Base-by-base conservation (phyloP, 1,140 invertebrate species). In the Kradibia gibbosae region DNA sequence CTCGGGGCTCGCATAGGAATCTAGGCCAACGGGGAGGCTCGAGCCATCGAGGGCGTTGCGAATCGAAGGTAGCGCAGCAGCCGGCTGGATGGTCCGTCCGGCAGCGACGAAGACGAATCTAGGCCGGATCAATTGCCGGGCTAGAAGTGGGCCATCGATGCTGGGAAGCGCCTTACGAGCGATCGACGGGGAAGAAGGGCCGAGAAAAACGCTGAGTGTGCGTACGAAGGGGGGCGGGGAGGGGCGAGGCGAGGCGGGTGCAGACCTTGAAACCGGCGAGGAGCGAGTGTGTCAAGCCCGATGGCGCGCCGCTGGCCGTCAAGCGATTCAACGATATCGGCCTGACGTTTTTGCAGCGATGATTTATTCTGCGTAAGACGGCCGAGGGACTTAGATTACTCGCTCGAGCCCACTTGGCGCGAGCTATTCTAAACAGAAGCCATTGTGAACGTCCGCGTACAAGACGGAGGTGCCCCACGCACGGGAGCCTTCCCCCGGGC, bases 341-440 rank as follows among this genome's bases (percentile, higher is more conserved):
- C 70, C 82, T 85, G 87, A 89, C 87, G 86, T 88, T 86, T 87
- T 78, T 53, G 4, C 34, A 11, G 87, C 87, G 89, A 91, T 91
- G 90, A 91, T 91, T 91, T 91, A 91, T 91, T 90, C 87, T 88
- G 88, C 88, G 85, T 88, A 89, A 89, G 88, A 90, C 90, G 89
- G 87, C 86, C 70, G 39, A 22, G 48, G 84, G 88, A 89, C 89
- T 90, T 90, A 88, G 87, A 87, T 91, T 91, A 91, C 88, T 81
- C 83, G 86, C 75, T 8, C 13, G 34, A 85, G 85, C 84, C 82
- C 81, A 73, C 78, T 85, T 80, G 82, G 87, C 31, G 80, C 81
- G 89, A 88, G 88, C 86, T 89, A 88, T 88, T 90, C 88, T 89
- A 91, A 91, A 91, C 89, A 90, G 90, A 90, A 90, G 89, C 90